Conservation (phyloP, 2,797 vertebrate species). For the Periophthalmus magnuspinnatus region DNA sequence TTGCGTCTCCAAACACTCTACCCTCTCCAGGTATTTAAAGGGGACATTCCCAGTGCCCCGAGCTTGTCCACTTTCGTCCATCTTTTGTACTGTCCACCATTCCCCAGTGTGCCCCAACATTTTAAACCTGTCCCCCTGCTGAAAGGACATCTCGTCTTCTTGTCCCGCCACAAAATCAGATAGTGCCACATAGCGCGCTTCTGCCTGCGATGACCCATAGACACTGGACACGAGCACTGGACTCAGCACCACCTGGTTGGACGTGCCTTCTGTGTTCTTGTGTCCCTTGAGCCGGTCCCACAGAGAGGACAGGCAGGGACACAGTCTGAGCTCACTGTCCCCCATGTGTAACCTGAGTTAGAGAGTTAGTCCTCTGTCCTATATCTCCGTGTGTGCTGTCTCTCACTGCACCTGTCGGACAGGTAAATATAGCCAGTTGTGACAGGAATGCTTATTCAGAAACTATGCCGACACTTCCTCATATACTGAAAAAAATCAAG, state of each 20-base stretch:
- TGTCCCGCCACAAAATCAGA: constrained; percentile 75
- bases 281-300: constrained; percentile 35
- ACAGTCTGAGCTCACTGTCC: constrained; percentile 28
- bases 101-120: constrained; percentile 63
- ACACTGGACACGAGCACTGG: neutral
- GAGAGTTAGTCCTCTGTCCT: neutral
- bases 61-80: constrained; percentile 57
- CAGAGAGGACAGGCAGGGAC: constrained; percentile 53
- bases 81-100: constrained; percentile 78
- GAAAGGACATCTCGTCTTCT: constrained; percentile 75
- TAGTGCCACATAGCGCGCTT: constrained; percentile 64
- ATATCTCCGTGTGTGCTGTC: neutral
- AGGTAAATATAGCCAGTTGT: constrained; percentile 27
- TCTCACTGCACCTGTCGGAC: constrained; percentile 47
- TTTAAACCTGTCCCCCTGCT: constrained; percentile 73
- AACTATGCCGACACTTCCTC: neutral
- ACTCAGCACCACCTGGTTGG: neutral
- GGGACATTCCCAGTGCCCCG: constrained; percentile 68
- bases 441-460: constrained; percentile 9
- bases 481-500: neutral
- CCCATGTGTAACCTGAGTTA: constrained; percentile 28
- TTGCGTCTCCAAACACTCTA: constrained; percentile 63
- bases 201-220: rapidly evolving
- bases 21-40: constrained; percentile 66
- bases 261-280: constrained; percentile 11